Percentiles rank a stretch among this genome's conserved stretches.
Conservation (phyloP, 2,113 vertebrate species). For the Pseudorasbora parva region DNA sequence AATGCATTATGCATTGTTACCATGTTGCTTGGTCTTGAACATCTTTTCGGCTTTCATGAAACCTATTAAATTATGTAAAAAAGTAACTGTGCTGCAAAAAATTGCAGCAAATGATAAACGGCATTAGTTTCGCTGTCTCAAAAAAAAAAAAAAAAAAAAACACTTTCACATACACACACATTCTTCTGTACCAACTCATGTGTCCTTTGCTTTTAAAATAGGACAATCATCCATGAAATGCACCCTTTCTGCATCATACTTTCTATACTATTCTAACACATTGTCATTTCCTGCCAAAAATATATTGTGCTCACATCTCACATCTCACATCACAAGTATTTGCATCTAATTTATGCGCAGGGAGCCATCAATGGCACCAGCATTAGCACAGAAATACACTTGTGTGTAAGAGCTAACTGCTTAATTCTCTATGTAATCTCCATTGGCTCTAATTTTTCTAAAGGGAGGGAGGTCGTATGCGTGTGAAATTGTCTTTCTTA, state of each 20-base stretch:
- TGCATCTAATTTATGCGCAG: neutral
- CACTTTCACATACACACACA: neutral
- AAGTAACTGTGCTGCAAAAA: neutral
- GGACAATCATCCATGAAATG: neutral
- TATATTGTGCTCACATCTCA: neutral
- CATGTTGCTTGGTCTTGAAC: neutral
- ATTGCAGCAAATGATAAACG: neutral
- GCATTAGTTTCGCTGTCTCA: neutral
- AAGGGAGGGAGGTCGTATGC: constrained; percentile 29
- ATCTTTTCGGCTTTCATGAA: constrained; percentile 15
- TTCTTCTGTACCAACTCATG: neutral
- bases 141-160: neutral
- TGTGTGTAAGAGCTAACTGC: constrained; percentile 12
- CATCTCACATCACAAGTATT: neutral
- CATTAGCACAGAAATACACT: neutral
- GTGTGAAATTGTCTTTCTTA: constrained; percentile 44
- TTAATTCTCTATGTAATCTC: constrained; percentile 33
- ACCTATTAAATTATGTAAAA: constrained; percentile 12
- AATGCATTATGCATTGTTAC: constrained; percentile 26
- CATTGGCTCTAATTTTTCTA: constrained; percentile 25
- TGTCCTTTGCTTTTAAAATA: constrained; percentile 8
- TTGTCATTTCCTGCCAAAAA: constrained; percentile 12
- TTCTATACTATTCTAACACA: neutral
- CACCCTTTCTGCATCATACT: too few species aligned
- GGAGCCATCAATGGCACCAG: neutral